A percentile compares a stretch with the other conserved stretches of the same genome.
Evolutionary conservation across 1,140 invertebrate species (phyloP).

Genomic region (Berghia stephanieae): DNA sequence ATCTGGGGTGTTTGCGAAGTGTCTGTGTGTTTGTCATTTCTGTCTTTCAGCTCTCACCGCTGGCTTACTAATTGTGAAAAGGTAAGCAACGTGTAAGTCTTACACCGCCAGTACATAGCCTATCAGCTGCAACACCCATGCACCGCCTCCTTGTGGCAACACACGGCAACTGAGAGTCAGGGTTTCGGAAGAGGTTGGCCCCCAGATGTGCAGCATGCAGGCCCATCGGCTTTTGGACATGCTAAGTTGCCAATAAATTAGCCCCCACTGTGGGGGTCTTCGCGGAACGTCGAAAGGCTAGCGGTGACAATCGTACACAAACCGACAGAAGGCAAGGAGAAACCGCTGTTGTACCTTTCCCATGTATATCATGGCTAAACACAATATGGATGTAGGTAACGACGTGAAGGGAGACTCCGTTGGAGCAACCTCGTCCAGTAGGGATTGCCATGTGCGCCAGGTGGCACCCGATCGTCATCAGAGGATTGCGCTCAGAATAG

Average conservation of each 20-base stretch:
- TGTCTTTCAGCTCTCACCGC: slow-evolving; percentile 24
- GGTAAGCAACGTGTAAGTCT: neutral
- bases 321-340: too few species aligned
- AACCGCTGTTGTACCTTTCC: too few species aligned
- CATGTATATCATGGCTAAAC: too few species aligned
- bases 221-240: neutral
- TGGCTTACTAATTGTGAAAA: slow-evolving; percentile 17
- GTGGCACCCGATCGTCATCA: too few species aligned
- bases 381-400: too few species aligned
- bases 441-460: too few species aligned
- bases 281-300: too few species aligned
- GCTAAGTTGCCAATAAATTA: neutral
- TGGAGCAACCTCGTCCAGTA: too few species aligned
- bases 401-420: too few species aligned
- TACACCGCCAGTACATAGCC: slow-evolving; percentile 24
- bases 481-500: too few species aligned
- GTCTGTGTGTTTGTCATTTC: slow-evolving; percentile 26
- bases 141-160: slow-evolving; percentile 22
- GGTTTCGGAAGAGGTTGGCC: neutral
- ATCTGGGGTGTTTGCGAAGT: slow-evolving; percentile 12
- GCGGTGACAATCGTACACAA: too few species aligned
- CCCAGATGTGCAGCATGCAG: neutral
- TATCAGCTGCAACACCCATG: slow-evolving; percentile 28
- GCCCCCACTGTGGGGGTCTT: too few species aligned
- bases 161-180: slow-evolving; percentile 21